Conservation (phyloP, 2,797 vertebrate genomes). For the Alosa sapidissima region DNA sequence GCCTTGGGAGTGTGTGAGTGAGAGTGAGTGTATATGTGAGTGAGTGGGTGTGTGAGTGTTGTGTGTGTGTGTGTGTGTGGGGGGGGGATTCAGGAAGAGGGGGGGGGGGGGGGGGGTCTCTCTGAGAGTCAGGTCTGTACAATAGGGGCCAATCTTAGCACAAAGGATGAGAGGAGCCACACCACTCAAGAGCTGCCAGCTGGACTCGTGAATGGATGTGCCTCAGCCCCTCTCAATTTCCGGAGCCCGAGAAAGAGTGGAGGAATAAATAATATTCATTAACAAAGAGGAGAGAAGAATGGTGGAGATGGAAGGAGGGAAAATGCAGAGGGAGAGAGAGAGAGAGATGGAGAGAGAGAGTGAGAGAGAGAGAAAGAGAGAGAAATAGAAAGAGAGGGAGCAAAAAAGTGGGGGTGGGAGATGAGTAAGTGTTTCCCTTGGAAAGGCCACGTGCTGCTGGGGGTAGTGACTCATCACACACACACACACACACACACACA, state of each 20-base stretch:
- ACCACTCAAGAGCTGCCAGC: slow-evolving; percentile 43
- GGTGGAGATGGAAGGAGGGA: slow-evolving; percentile 23
- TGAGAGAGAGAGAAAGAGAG: background rate
- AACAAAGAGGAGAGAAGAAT: slow-evolving; percentile 17
- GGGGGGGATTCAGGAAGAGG: background rate
- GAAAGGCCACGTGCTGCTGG: slow-evolving; percentile 24
- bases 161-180: slow-evolving; percentile 36
- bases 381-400: background rate
- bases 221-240: slow-evolving; percentile 23
- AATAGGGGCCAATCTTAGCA: slow-evolving; percentile 37
- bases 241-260: slow-evolving; percentile 34
- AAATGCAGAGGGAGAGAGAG: slow-evolving; percentile 11
- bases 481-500: slow-evolving; percentile 2
- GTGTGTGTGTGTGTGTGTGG: slow-evolving; percentile 19
- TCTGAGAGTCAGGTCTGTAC: slow-evolving; percentile 31
- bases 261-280: slow-evolving; percentile 44
- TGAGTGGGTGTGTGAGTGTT: slow-evolving; percentile 12
- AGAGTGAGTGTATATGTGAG: slow-evolving; percentile 14
- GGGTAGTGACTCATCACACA: slow-evolving; percentile 31
- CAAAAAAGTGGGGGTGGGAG: slow-evolving; percentile 28
- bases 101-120: background rate
- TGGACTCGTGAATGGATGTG: slow-evolving; percentile 47
- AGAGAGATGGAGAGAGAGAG: background rate
- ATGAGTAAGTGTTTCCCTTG: slow-evolving; percentile 41
- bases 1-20: slow-evolving; percentile 33